A percentile compares a stretch with the other conserved stretches of the same genome.
Conservation (phyloP, 64 coral and sea anemone species). For the Stylophora pistillata region DNA sequence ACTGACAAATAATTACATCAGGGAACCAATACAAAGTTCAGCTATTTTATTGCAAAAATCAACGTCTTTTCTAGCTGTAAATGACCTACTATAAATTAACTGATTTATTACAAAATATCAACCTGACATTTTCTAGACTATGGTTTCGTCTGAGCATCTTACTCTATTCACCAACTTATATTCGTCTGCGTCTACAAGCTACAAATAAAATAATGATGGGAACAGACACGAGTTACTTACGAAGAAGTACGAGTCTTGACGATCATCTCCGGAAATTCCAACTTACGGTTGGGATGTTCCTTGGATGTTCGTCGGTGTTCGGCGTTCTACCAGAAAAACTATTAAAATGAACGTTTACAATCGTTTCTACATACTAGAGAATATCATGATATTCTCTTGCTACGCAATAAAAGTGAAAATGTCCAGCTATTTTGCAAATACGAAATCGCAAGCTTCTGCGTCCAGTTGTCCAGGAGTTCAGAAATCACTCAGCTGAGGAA, state of each 20-base stretch:
- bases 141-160: background rate
- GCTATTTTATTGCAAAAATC: slow-evolving; percentile 41
- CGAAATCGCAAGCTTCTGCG: no score
- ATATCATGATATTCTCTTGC: no score
- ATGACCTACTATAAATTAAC: slow-evolving; percentile 1
- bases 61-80: slow-evolving; percentile 1
- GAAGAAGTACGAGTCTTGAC: background rate
- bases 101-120: slow-evolving; percentile 38
- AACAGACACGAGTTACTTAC: background rate
- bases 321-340: background rate
- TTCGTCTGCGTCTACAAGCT: background rate
- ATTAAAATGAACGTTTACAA: background rate
- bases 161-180: background rate
- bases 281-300: background rate
- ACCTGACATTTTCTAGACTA: slow-evolving; percentile 43
- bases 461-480: no score
- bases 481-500: no score
- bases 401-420: background rate
- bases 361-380: no score
- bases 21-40: background rate
- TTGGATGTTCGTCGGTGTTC: background rate
- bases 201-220: background rate
- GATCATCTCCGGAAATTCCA: background rate
- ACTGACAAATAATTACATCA: background rate
- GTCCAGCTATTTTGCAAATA: background rate